These are phyloP conservation scores for Mandrillus leucophaeus DNA, from an alignment of 2,113 vertebrate genomes.

Conservation along the genomic window DNA sequence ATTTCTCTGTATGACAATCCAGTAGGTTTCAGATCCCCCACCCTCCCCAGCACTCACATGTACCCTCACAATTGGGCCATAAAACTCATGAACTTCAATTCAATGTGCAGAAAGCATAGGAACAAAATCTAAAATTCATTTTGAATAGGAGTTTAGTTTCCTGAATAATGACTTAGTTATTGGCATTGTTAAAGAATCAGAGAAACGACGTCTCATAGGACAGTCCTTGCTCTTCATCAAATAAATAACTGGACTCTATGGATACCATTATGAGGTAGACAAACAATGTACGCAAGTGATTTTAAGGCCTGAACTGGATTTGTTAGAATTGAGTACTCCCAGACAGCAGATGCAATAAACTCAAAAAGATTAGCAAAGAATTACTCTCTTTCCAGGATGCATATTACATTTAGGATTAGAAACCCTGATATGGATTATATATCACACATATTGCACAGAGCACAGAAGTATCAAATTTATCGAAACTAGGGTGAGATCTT, in stretches of 20 bases:
- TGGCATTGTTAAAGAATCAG: slow-evolving; percentile 15
- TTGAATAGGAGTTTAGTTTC: slow-evolving; percentile 45
- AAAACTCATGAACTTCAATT: slow-evolving; percentile 56
- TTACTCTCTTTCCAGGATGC: slow-evolving; percentile 70
- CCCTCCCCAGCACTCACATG: not conserved
- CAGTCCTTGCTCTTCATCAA: slow-evolving; percentile 18
- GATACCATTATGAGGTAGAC: slow-evolving; percentile 14
- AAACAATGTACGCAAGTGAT: slow-evolving; percentile 6
- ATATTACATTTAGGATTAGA: slow-evolving; percentile 71
- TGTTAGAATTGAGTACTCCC: slow-evolving; percentile 63
- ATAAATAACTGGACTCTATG: slow-evolving; percentile 46
- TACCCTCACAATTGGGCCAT: not conserved
- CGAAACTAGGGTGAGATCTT: slow-evolving; percentile 44
- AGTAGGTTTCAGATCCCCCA: slow-evolving; percentile 7
- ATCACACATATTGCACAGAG: slow-evolving; percentile 66
- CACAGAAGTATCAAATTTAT: slow-evolving; percentile 67
- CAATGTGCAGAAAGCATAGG: slow-evolving; percentile 26
- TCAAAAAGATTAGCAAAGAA: slow-evolving; percentile 73
- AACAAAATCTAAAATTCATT: slow-evolving; percentile 54
- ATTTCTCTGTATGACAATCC: slow-evolving; percentile 72
- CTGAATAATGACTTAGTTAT: slow-evolving; percentile 45
- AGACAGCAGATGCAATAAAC: slow-evolving; percentile 74
- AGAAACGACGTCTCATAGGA: not conserved
- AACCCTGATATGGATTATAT: slow-evolving; percentile 60
- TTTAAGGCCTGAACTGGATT: slow-evolving; percentile 64